Evolutionary conservation across 23 tunicate species (phyloP).

Genomic region (Styela clava): DNA sequence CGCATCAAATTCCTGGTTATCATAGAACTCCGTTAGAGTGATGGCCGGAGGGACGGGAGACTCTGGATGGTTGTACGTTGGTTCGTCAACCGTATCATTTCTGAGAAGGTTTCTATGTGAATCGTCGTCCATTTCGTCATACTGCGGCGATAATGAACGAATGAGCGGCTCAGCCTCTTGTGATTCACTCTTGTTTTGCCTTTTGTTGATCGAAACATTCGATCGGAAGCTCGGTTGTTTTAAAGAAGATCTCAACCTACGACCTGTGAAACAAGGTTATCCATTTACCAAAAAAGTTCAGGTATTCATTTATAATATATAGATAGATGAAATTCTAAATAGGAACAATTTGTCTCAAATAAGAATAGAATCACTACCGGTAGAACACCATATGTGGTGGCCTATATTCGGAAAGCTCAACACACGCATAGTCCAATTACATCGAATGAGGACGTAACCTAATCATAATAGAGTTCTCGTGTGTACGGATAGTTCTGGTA

Average conservation of each 20-base stretch:
- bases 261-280: no score
- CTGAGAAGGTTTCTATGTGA: background rate
- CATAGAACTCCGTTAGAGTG: background rate
- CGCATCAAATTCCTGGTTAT: slow-evolving; percentile 3
- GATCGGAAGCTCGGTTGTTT: background rate
- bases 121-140: background rate
- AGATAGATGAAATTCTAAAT: no score
- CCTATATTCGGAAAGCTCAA: no score
- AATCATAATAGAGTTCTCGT: no score
- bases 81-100: background rate
- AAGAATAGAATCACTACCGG: no score
- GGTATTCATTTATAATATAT: no score
- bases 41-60: background rate
- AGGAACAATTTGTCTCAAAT: no score
- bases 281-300: no score
- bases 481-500: no score
- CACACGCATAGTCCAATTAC: no score
- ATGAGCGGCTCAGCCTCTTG: background rate
- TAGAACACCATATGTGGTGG: no score
- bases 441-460: no score
- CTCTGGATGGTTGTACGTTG: background rate
- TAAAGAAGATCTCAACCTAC: background rate
- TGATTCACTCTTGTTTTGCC: background rate
- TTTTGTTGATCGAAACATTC: background rate
- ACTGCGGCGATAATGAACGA: background rate